These are phyloP conservation scores for Agonopterix arenella DNA, from an alignment of 2,888 invertebrate species.

Conservation along the genomic window DNA sequence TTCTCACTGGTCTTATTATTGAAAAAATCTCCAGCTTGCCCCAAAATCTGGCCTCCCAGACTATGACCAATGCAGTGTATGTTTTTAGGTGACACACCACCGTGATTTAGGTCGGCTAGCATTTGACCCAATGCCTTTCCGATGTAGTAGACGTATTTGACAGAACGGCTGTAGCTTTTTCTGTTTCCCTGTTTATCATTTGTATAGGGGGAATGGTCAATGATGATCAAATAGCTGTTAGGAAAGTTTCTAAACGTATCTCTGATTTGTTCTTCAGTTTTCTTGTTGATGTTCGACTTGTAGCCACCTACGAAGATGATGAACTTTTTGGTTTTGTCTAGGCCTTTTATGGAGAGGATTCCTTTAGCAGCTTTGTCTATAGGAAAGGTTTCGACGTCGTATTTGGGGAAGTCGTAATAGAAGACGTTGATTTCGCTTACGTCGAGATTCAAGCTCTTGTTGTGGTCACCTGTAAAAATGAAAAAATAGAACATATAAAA, in stretches of 20 bases:
- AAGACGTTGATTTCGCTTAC: slow-evolving; percentile 50
- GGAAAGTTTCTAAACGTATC: slow-evolving; percentile 48
- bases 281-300: slow-evolving; percentile 54
- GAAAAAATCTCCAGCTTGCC: slow-evolving; percentile 47
- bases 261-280: slow-evolving; percentile 47
- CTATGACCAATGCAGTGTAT: slow-evolving; percentile 66
- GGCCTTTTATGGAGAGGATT: slow-evolving; percentile 34
- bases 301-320: slow-evolving; percentile 58
- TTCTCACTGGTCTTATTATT: slow-evolving; percentile 37
- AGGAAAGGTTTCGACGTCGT: slow-evolving; percentile 31
- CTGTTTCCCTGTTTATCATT: slow-evolving; percentile 45
- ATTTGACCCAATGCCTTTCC: slow-evolving; percentile 52
- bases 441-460: slow-evolving; percentile 39
- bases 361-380: slow-evolving; percentile 45
- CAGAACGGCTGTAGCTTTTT: slow-evolving; percentile 59
- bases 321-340: slow-evolving; percentile 46
- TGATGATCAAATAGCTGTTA: slow-evolving; percentile 58
- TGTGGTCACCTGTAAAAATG: slow-evolving; percentile 42
- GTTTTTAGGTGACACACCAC: slow-evolving; percentile 43
- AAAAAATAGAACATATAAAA: too few relatives aligned
- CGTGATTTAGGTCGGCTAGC: slow-evolving; percentile 33
- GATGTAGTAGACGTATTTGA: slow-evolving; percentile 55
- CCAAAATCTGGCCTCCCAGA: slow-evolving; percentile 59
- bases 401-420: slow-evolving; percentile 49
- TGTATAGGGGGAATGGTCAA: slow-evolving; percentile 62